A percentile compares a stretch with the other conserved stretches of the same genome.
Evolutionary conservation across 2,113 vertebrate species (phyloP).

Genomic region (Mesembrinibis cayennensis): DNA sequence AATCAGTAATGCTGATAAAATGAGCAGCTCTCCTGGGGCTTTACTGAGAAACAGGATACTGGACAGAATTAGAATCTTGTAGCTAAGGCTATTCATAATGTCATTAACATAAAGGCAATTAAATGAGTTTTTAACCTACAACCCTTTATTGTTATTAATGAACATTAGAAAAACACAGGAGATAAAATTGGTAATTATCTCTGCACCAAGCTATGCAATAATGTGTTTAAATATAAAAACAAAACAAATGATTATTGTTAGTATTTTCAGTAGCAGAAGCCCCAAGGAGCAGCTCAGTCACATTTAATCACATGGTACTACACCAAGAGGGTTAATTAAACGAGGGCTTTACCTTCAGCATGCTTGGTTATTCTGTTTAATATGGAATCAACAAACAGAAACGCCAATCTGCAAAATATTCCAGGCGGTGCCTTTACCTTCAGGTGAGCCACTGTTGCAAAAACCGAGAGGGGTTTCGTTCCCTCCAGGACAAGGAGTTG

Average conservation of each 20-base stretch:
- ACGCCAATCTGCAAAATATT: conserved; percentile 79
- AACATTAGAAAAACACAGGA: conserved; percentile 91
- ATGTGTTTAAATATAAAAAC: conserved; percentile 96
- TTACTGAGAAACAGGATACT: conserved; percentile 85
- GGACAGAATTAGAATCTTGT: conserved; percentile 95
- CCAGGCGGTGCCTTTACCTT: conserved; percentile 72
- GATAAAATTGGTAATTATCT: conserved; percentile 97
- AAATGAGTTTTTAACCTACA: conserved; percentile 99
- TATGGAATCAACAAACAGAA: conserved; percentile 82
- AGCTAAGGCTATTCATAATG: conserved; percentile 95
- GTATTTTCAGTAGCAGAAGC: conserved; percentile 88
- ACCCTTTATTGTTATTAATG: conserved; percentile 99
- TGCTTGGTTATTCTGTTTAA: conserved; percentile 77
- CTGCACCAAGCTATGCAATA: conserved; percentile 89
- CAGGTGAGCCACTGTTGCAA: conserved; percentile 62
- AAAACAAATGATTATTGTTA: conserved; percentile 93
- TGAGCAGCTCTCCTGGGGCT: conserved; percentile 92
- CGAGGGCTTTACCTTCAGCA: conserved; percentile 83
- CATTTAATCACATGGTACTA: conserved; percentile 93
- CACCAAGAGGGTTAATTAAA: conserved; percentile 96
- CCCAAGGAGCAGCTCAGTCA: conserved; percentile 88
- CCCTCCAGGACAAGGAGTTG: conserved; percentile 30
- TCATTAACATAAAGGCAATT: conserved; percentile 99
- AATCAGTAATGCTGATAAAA: conserved; percentile 95
- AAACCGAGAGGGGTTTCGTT: not conserved